A percentile compares a stretch with the other conserved stretches of the same genome.
Conservation (phyloP, 2,888 invertebrate genomes). For the Nudaria mundana region DNA sequence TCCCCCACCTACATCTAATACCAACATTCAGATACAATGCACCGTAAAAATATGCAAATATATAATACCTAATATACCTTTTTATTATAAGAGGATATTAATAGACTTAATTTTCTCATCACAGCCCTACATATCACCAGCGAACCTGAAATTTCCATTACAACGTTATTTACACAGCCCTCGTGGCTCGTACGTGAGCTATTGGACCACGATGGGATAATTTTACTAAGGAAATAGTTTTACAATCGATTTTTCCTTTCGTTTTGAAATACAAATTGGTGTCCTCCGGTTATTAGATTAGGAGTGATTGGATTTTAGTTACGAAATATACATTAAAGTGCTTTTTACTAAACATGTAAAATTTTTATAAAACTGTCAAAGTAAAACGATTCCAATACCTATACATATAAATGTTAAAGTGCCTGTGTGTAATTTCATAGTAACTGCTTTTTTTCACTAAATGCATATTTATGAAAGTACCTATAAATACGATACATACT, state of each 20-base stretch:
- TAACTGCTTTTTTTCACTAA: no score
- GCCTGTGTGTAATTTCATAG: no score
- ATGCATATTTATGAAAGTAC: no score
- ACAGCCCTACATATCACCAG: constrained; percentile 40
- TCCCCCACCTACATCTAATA: not conserved
- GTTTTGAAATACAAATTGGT: constrained; percentile 19
- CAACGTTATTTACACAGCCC: constrained; percentile 68
- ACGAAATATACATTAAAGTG: not conserved
- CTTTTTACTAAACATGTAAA: no score
- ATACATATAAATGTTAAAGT: no score
- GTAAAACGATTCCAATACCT: no score
- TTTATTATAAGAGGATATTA: constrained; percentile 16
- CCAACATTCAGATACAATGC: not conserved
- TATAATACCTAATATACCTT: no score
- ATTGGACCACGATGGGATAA: constrained; percentile 50
- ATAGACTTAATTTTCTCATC: constrained; percentile 23
- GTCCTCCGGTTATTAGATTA: constrained; percentile 4
- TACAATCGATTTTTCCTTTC: constrained; percentile 36
- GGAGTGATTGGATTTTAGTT: constrained; percentile 15
- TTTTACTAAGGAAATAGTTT: constrained; percentile 58
- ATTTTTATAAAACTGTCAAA: no score
- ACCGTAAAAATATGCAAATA: no score
- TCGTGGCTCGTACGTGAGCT: constrained; percentile 51
- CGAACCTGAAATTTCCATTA: constrained; percentile 66
- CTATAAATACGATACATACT: no score